phyloP scores from a whole-genome alignment of 2,113 vertebrate species.

The Hemiscyllium ocellatum region DNA sequence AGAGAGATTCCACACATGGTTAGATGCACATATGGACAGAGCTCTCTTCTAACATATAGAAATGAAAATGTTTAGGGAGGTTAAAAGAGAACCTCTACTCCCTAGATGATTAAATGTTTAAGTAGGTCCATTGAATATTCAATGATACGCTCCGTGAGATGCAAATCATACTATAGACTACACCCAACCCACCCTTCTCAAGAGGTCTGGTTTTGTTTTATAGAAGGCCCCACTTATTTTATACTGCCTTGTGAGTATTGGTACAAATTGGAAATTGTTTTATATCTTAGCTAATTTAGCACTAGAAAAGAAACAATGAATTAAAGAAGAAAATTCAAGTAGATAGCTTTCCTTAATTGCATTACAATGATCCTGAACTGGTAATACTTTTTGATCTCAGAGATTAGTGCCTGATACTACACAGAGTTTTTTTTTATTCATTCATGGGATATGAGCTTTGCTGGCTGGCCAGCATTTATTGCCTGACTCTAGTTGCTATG shows the following conservation, averaged over 20 bases:
- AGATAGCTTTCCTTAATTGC: background rate
- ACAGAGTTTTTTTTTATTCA: background rate
- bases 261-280: background rate
- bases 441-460: too few relatives aligned
- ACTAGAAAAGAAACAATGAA: background rate
- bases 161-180: background rate
- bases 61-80: background rate
- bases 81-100: background rate
- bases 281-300: background rate
- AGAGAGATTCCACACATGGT: background rate
- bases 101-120: background rate
- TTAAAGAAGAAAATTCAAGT: background rate
- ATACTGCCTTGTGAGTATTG: background rate
- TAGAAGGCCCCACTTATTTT: background rate
- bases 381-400: background rate
- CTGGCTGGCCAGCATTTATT: too few relatives aligned
- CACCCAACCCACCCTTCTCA: background rate
- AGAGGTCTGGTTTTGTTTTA: background rate
- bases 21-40: background rate
- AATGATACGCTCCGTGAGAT: background rate
- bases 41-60: background rate
- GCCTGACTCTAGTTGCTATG: too few relatives aligned
- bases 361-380: background rate
- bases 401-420: background rate
- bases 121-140: background rate